A percentile compares a stretch with the other conserved stretches of the same genome.
Conservation (phyloP, 2,888 invertebrate genomes). For the Dioctria linearis region DNA sequence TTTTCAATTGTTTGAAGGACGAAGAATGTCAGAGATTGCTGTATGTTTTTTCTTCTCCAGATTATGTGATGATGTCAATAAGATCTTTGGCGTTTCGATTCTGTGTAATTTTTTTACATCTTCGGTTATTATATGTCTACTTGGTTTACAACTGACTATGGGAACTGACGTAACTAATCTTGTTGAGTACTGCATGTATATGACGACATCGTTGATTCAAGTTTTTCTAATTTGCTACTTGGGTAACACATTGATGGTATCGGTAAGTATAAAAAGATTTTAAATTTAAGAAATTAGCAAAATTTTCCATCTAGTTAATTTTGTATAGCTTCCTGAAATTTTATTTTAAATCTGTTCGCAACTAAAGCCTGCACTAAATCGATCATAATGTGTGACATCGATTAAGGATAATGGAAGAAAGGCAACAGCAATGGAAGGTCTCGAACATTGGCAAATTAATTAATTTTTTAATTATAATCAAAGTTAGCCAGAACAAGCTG, state of each 20-base stretch:
- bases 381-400: too few relatives aligned
- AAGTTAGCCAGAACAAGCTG: too few relatives aligned
- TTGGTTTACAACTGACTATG: conserved; percentile 66
- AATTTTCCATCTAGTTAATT: too few relatives aligned
- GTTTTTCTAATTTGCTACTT: conserved; percentile 65
- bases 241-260: conserved; percentile 57
- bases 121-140: conserved; percentile 66
- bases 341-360: too few relatives aligned
- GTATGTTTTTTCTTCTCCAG: conserved; percentile 50
- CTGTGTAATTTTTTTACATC: conserved; percentile 66
- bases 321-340: too few relatives aligned
- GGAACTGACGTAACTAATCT: conserved; percentile 62
- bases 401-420: too few relatives aligned
- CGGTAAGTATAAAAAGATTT: conserved; percentile 59
- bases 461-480: too few relatives aligned
- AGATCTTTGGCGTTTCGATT: conserved; percentile 65
- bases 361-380: too few relatives aligned
- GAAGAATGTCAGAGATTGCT: too few relatives aligned
- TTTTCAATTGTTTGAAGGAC: neutral
- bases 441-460: too few relatives aligned
- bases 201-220: conserved; percentile 65
- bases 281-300: conserved; percentile 7
- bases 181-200: conserved; percentile 63
- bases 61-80: conserved; percentile 63
- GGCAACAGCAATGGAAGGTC: too few relatives aligned